These are phyloP conservation scores for Nesidiocoris tenuis DNA, from an alignment of 2,888 invertebrate species.

Conservation along the genomic window DNA sequence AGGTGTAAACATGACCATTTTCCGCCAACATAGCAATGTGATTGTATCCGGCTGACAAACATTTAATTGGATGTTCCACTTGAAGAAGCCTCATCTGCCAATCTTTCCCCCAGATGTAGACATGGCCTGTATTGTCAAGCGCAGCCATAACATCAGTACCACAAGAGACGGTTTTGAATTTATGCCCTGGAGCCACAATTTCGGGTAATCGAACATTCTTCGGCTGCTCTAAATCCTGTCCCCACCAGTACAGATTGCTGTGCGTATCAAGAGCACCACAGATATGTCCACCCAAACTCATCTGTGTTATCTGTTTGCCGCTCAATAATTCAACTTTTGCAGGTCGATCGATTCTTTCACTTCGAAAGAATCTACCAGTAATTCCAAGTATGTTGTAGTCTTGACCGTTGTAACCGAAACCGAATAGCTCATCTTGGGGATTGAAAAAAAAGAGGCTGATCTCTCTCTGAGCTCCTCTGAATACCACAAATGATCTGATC, in stretches of 20 bases:
- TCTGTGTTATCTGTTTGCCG: not conserved
- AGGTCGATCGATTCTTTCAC: not conserved
- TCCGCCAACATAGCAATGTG: not conserved
- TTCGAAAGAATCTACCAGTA: not conserved
- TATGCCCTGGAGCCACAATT: not conserved
- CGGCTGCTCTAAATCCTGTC: not conserved
- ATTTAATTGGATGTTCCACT: not conserved
- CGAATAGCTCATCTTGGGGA: not conserved
- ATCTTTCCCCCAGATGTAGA: not conserved
- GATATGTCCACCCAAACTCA: not conserved
- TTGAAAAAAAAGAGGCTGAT: too few relatives aligned
- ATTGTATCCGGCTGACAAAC: not conserved
- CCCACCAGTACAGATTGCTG: constrained; percentile 9
- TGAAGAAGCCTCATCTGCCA: not conserved
- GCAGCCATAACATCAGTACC: not conserved
- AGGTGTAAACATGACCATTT: not conserved
- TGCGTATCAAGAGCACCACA: not conserved
- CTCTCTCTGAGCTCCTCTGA: too few relatives aligned
- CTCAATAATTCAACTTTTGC: not conserved
- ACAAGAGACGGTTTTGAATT: not conserved
- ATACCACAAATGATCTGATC: too few relatives aligned
- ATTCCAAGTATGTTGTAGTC: not conserved
- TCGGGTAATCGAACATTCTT: not conserved
- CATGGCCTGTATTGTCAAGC: not conserved
- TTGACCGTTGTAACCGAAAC: not conserved